Evolutionary conservation across 2,113 vertebrate genomes (phyloP).

Genomic region (Sarotherodon lohbergeri): DNA sequence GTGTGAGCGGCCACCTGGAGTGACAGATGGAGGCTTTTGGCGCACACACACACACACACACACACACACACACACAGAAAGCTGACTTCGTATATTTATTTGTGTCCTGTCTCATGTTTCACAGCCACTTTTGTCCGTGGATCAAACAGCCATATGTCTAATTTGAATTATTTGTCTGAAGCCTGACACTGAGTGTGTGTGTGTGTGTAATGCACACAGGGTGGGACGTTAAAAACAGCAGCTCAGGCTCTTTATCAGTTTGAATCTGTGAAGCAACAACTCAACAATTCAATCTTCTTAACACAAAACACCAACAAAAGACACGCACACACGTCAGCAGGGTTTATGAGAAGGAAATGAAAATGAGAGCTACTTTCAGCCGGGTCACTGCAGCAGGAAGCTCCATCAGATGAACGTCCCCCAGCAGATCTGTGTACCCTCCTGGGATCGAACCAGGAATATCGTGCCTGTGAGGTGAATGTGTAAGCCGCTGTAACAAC

Average conservation of each 20-base stretch:
- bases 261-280: background rate
- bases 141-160: background rate
- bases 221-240: background rate
- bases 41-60: background rate
- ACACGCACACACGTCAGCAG: no score
- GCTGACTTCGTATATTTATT: background rate
- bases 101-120: constrained; percentile 8
- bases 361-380: background rate
- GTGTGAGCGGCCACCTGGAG: constrained; percentile 31
- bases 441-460: background rate
- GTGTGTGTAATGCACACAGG: background rate
- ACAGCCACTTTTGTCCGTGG: background rate
- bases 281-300: background rate
- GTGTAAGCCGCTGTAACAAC: background rate
- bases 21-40: constrained; percentile 75
- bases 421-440: fast-evolving
- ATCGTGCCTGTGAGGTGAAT: background rate
- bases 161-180: background rate
- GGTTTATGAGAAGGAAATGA: background rate
- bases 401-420: background rate
- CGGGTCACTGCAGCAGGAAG: background rate
- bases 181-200: background rate
- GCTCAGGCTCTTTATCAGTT: fast-evolving
- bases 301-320: background rate
- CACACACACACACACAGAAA: background rate